Percentiles rank a stretch among this genome's conserved stretches.
Conservation (phyloP, 2,797 vertebrate species). For the Mionectes olivaceus region DNA sequence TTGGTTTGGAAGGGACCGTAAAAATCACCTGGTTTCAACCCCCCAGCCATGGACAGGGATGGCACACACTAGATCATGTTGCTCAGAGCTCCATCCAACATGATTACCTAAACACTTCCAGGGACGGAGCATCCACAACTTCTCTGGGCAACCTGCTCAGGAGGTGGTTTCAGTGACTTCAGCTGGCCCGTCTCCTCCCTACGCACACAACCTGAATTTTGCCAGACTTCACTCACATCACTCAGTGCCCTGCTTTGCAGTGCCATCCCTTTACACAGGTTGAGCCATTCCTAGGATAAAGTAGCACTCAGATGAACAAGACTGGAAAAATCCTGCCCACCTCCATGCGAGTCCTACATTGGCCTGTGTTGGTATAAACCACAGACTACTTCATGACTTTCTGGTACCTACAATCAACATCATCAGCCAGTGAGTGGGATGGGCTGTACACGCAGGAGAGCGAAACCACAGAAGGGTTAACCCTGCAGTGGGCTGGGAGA, state of each 20-base stretch:
- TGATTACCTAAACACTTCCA: background rate
- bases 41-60: background rate
- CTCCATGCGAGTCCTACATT: fast-evolving
- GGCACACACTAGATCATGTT: background rate
- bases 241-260: fast-evolving
- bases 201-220: fast-evolving
- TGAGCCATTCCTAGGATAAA: background rate
- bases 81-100: background rate
- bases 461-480: slow-evolving; percentile 21
- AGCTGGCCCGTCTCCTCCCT: background rate
- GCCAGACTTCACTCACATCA: background rate
- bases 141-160: background rate
- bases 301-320: background rate
- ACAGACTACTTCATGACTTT: slow-evolving; percentile 4
- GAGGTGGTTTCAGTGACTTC: background rate
- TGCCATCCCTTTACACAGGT: background rate
- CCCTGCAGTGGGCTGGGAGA: background rate
- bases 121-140: background rate
- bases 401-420: background rate
- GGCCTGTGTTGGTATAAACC: background rate
- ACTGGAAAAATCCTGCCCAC: background rate
- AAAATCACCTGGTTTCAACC: background rate
- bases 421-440: background rate
- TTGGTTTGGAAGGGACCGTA: background rate
- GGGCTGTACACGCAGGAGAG: background rate